These are phyloP conservation scores for Altica lythri DNA, from an alignment of 2,888 invertebrate genomes.

Conservation along the genomic window DNA sequence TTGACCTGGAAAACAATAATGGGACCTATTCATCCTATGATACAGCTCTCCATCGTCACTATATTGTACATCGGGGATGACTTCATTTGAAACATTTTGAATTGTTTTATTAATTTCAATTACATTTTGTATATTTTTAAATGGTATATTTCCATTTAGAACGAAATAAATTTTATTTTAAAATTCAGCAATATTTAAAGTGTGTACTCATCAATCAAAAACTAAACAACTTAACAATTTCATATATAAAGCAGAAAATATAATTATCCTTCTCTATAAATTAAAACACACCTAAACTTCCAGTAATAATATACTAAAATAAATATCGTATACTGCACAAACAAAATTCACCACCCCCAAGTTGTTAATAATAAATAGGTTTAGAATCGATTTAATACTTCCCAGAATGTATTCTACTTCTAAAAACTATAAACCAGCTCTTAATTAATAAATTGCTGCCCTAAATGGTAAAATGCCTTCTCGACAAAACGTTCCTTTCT, in stretches of 20 bases:
- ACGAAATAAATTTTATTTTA: slow-evolving; percentile 10
- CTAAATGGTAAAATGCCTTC: slow-evolving; percentile 9
- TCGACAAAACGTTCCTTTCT: background rate
- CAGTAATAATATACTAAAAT: no score
- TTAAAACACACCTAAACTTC: no score
- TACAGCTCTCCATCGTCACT: slow-evolving; percentile 5
- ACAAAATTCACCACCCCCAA: no score
- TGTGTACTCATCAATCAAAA: no score
- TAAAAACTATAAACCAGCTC: background rate
- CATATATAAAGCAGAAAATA: no score
- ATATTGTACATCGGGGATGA: slow-evolving; percentile 16
- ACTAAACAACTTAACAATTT: no score
- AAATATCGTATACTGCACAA: no score
- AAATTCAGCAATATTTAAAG: no score
- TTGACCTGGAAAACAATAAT: background rate
- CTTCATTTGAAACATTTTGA: slow-evolving; percentile 5
- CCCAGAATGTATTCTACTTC: background rate
- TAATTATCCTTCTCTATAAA: no score
- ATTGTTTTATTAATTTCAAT: slow-evolving; percentile 15
- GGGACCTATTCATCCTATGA: background rate
- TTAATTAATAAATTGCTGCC: slow-evolving; percentile 3
- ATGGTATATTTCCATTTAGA: slow-evolving; percentile 13
- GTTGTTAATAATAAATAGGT: no score
- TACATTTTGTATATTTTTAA: slow-evolving; percentile 9
- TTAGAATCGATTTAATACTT: no score